Percentiles rank a stretch among this genome's conserved stretches.
These are phyloP conservation scores for Pollenia amentaria DNA, from an alignment of 2,888 invertebrate species.

Conservation along the genomic window DNA sequence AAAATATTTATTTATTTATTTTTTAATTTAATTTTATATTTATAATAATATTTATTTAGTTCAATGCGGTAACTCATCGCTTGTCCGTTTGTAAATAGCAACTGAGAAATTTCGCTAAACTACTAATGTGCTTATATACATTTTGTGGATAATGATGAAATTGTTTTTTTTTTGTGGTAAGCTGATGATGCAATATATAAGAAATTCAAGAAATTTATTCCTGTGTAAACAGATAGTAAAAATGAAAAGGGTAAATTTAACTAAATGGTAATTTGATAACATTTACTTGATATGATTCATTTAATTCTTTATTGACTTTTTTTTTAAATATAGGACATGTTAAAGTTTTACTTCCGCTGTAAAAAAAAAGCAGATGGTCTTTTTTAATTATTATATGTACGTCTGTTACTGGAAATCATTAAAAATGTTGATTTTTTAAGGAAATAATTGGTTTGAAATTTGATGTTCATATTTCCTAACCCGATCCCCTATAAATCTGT, in stretches of 20 bases:
- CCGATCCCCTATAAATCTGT: too few species aligned
- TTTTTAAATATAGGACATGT: too few species aligned
- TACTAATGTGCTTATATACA: neutral
- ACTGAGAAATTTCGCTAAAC: slow-evolving; percentile 24
- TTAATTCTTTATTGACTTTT: too few species aligned
- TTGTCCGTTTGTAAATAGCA: slow-evolving; percentile 17
- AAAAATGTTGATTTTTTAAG: too few species aligned
- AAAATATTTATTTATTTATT: slow-evolving; percentile 19
- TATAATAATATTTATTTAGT: slow-evolving; percentile 23
- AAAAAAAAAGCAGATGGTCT: too few species aligned
- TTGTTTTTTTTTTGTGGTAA: neutral
- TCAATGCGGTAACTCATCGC: slow-evolving; percentile 33
- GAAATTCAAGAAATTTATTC: slow-evolving; percentile 18
- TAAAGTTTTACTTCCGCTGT: too few species aligned
- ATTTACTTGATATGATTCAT: neutral
- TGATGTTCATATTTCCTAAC: too few species aligned
- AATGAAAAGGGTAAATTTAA: neutral
- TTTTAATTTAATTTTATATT: slow-evolving; percentile 55
- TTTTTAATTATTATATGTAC: too few species aligned
- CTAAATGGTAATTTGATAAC: neutral
- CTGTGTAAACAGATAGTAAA: neutral
- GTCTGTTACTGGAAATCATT: too few species aligned
- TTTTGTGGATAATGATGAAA: slow-evolving; percentile 47
- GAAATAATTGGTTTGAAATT: too few species aligned
- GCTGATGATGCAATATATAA: slow-evolving; percentile 56